A percentile compares a stretch with the other conserved stretches of the same genome.
Evolutionary conservation across 2,797 vertebrate species (phyloP).

Genomic region (Phoebastria nigripes): DNA sequence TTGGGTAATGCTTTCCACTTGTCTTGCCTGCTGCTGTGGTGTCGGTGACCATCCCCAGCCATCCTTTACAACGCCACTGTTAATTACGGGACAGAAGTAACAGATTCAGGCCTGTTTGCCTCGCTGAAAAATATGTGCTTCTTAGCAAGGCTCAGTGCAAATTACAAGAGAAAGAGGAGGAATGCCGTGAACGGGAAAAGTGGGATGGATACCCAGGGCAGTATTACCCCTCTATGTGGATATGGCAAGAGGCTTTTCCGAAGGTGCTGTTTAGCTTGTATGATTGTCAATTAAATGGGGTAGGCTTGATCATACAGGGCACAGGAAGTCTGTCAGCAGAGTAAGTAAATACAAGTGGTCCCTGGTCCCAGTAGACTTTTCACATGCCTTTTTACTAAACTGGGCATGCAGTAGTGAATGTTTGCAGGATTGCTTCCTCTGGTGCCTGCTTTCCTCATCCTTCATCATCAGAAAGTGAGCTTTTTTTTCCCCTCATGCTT

Average conservation of each 20-base stretch:
- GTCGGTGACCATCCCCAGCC: background rate
- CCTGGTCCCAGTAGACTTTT: background rate
- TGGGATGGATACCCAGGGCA: background rate
- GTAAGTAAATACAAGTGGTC: background rate
- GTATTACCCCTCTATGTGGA: background rate
- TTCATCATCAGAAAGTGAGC: background rate
- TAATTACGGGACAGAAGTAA: background rate
- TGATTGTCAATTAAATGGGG: background rate
- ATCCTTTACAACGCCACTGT: background rate
- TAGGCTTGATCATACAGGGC: background rate
- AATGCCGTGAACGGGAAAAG: background rate
- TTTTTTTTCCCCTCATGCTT: background rate
- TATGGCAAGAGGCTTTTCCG: background rate
- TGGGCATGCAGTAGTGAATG: background rate
- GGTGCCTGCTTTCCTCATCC: background rate
- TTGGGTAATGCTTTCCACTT: background rate
- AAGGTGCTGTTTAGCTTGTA: background rate
- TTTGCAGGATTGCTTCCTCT: background rate
- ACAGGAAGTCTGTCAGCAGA: background rate
- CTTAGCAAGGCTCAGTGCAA: background rate
- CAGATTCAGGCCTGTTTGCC: background rate
- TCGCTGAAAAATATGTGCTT: background rate
- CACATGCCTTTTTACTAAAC: background rate
- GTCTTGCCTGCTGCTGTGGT: background rate
- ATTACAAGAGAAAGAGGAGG: background rate